phyloP scores from a whole-genome alignment of 1,140 invertebrate species.

The Mizuhopecten yessoensis region DNA sequence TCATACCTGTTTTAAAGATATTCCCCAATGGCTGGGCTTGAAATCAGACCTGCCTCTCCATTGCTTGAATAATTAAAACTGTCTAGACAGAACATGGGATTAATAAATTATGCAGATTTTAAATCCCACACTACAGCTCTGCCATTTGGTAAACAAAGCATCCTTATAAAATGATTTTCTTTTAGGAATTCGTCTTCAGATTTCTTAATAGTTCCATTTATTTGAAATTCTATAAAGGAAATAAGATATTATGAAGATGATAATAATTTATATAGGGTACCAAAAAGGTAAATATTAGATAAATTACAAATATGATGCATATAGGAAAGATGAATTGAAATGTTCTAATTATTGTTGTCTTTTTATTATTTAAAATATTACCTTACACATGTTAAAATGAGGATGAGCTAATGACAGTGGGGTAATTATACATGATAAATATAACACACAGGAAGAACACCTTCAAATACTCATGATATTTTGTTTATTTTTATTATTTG shows the following conservation, averaged over 20 bases:
- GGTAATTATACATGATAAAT: too few relatives aligned
- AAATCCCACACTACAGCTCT: not conserved
- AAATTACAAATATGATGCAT: too few relatives aligned
- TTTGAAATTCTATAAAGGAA: not conserved
- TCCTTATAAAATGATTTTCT: not conserved
- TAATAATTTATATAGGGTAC: too few relatives aligned
- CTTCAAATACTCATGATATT: too few relatives aligned
- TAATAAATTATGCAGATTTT: slow-evolving; percentile 27
- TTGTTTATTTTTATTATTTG: too few relatives aligned
- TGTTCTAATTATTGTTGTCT: too few relatives aligned
- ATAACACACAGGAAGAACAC: too few relatives aligned
- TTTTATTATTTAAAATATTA: too few relatives aligned
- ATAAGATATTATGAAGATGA: not conserved
- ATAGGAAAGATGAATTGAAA: too few relatives aligned
- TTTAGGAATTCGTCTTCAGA: not conserved
- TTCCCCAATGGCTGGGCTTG: not conserved
- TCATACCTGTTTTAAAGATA: not conserved
- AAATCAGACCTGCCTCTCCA: not conserved
- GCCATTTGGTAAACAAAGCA: not conserved
- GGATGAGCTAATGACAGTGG: too few relatives aligned
- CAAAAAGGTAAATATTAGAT: too few relatives aligned
- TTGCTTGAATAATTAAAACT: not conserved
- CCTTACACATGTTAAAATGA: too few relatives aligned
- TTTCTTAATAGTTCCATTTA: not conserved
- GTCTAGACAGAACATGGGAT: not conserved